Base-by-base conservation (phyloP, 2,113 vertebrate genomes). In the Herpetotheres cachinnans region DNA sequence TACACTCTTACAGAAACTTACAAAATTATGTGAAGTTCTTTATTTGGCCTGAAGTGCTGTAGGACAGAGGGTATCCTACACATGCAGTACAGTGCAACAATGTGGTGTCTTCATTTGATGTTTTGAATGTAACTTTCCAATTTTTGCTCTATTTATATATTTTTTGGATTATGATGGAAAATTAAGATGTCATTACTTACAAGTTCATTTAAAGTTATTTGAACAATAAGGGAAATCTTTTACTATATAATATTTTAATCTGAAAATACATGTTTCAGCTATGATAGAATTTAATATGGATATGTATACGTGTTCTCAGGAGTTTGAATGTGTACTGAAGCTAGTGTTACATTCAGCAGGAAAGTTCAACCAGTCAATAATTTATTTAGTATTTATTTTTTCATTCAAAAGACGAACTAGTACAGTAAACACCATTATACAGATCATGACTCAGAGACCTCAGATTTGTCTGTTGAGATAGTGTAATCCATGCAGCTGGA, bases 131-230 rank as follows among this genome's bases (percentile, higher is more conserved):
- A 85, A 61, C 36, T 94, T 92, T 85, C 78, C 93, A 65, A 62
- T 82, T 96, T 96, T 71, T 95, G 56, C 95, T 96, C n/a, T 94
- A 88, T 95, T 94, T 47, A 16, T 88, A 44, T 84, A 71, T 94
- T 70, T 73, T 73, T 62, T 58, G n/a, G 30, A 71, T 84, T 95
- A 86, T 40, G 73, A 66, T 74, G 2, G 17, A 58, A 91, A 95
- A 77, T 89, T 91, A 93, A 92, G 65, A 93, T 93, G 72, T 47
- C 40, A 81, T 80, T 96, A 73, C 50, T 95, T 94, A 92, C 11
- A 66, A 89, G 36, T 92, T 67, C 18, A 89, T 38, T 67, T 93
- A 82, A 69, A 20, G 19, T 91, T 86, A 85, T 55, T 69, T 70
- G 85, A 52, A 77, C 61, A 59, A 82, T 92, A 40, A 86, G 11